A percentile compares a stretch with the other conserved stretches of the same genome.
phyloP scores from a whole-genome alignment of 30 jellyfish, hydroid and myxozoan genomes.

The Phacellophora camtschatica region DNA sequence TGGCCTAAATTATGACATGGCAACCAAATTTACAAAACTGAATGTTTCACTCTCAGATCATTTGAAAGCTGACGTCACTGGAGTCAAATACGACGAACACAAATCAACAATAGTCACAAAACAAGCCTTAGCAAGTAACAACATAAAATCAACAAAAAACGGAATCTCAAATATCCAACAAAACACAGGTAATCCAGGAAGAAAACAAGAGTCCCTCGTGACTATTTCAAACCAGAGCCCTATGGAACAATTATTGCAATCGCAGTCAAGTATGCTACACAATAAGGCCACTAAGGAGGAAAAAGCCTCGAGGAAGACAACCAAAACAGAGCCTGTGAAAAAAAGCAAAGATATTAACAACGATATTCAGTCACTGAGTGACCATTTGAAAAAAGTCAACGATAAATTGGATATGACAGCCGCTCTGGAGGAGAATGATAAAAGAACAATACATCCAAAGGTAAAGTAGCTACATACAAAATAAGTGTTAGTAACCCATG shows the following conservation, averaged over 20 bases:
- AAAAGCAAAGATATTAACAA: conserved; percentile 61
- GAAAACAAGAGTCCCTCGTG: conserved; percentile 66
- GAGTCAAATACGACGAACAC: conserved; percentile 57
- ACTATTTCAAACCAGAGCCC: conserved; percentile 82
- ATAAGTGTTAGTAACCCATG: not conserved
- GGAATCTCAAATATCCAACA: conserved; percentile 18
- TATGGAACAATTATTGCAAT: conserved; percentile 77
- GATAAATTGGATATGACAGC: conserved; percentile 81
- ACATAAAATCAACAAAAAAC: conserved; percentile 40
- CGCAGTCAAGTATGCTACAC: conserved; percentile 60
- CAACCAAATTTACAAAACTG: too few relatives aligned
- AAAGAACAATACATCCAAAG: conserved; percentile 72
- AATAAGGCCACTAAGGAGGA: conserved; percentile 60
- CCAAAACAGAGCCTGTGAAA: conserved; percentile 30
- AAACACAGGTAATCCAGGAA: not conserved
- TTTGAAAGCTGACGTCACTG: conserved; percentile 46
- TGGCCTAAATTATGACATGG: too few relatives aligned
- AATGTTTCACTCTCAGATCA: not conserved
- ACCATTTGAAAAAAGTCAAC: conserved; percentile 80
- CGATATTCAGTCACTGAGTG: conserved; percentile 72
- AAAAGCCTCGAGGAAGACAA: conserved; percentile 30
- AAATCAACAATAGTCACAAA: conserved; percentile 81
- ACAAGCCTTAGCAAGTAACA: conserved; percentile 73
- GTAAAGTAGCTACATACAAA: not conserved
- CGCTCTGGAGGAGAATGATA: conserved; percentile 82